phyloP scores from a whole-genome alignment of 2,113 vertebrate species.

The human region GRCh38 chr14:80700501-80701000 shows the following conservation, averaged over 20 bases:
- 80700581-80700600: background rate
- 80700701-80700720: background rate
- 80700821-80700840: background rate
- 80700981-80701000: background rate
- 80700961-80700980: background rate
- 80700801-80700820: background rate
- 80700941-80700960: background rate
- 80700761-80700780: background rate
- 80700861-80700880: background rate
- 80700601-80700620: background rate
- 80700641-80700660: background rate
- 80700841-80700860: background rate
- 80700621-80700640: background rate
- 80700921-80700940: background rate
- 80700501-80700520: no score
- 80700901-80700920: background rate
- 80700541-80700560: background rate
- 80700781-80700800: background rate
- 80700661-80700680: background rate
- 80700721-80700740: background rate
- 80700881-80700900: background rate
- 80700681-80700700: background rate
- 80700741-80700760: background rate
- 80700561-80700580: background rate
- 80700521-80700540: background rate